Percentiles rank a stretch among this genome's conserved stretches.
phyloP scores from a whole-genome alignment of 2,797 vertebrate species.

The Lophotriccus pileatus region DNA sequence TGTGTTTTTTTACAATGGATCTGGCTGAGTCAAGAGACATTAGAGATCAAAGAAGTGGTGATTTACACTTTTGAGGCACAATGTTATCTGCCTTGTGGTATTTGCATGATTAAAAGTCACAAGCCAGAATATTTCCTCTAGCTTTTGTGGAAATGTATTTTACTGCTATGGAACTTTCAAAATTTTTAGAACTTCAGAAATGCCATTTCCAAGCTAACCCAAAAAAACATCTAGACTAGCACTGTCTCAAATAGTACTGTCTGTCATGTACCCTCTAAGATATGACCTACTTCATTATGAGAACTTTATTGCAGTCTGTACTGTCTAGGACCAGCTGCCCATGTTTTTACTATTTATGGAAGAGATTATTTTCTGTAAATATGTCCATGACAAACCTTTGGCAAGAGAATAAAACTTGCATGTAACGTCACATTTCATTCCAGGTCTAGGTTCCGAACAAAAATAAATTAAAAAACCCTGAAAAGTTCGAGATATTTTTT shows the following conservation, averaged over 20 bases:
- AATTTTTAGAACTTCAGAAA: background rate
- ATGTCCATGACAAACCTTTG: conserved; percentile 33
- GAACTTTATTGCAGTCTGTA: background rate
- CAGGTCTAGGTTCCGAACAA: conserved; percentile 32
- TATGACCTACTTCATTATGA: background rate
- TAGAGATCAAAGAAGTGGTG: background rate
- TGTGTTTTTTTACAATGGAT: background rate
- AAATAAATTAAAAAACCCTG: conserved; percentile 51
- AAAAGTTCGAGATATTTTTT: background rate
- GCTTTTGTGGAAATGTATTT: background rate
- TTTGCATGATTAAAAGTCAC: background rate
- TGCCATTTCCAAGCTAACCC: background rate
- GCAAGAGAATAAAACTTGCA: conserved; percentile 45
- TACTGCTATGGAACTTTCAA: background rate
- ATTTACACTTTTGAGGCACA: background rate
- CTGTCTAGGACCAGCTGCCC: conserved; percentile 8
- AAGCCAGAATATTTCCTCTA: background rate
- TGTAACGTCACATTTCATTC: conserved; percentile 55
- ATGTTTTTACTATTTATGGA: conserved; percentile 61
- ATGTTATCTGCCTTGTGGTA: background rate
- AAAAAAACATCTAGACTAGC: background rate
- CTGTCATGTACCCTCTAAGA: background rate
- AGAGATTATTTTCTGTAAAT: conserved; percentile 63
- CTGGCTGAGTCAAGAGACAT: background rate
- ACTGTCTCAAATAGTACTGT: background rate